Evolutionary conservation across 30 jellyfish, hydroid and myxozoan genomes (phyloP).

Genomic region (Morbakka virulenta): DNA sequence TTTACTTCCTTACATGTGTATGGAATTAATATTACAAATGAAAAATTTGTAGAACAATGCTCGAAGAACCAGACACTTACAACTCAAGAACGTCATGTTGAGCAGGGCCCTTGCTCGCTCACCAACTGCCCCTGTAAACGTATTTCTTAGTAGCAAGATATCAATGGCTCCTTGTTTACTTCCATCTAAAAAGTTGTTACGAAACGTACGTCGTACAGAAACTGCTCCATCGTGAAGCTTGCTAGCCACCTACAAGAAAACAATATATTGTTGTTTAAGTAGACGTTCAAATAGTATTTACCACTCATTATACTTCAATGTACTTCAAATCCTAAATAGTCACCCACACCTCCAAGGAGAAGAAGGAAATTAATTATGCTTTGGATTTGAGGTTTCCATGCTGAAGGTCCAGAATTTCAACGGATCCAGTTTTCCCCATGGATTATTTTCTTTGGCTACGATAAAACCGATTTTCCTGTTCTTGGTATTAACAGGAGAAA

Average conservation of each 20-base stretch:
- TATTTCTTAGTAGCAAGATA: conserved; percentile 83
- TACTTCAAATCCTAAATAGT: not conserved
- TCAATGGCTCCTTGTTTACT: conserved; percentile 97
- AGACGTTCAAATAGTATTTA: not conserved
- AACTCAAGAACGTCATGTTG: conserved; percentile 56
- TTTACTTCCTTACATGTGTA: too few species aligned
- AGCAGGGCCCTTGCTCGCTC: conserved; percentile 97
- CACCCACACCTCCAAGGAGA: not conserved
- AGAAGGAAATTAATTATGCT: not conserved
- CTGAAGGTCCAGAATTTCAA: too few species aligned
- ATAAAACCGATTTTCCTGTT: too few species aligned
- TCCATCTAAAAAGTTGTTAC: conserved; percentile 89
- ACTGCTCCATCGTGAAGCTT: conserved; percentile 98
- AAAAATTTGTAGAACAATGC: not conserved
- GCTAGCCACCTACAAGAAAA: conserved; percentile 64
- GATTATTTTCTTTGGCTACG: too few species aligned
- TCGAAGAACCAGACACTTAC: conserved; percentile 42
- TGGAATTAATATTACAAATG: not conserved
- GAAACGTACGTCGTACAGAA: conserved; percentile 83
- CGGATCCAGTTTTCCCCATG: too few species aligned
- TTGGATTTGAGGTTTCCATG: too few species aligned
- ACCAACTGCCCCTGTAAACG: conserved; percentile 80
- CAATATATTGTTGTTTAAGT: not conserved
- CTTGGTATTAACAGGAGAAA: too few species aligned
- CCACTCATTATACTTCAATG: not conserved